Evolutionary conservation across 2,113 vertebrate species (phyloP).

Genomic region (Sigmodon hispidus): DNA sequence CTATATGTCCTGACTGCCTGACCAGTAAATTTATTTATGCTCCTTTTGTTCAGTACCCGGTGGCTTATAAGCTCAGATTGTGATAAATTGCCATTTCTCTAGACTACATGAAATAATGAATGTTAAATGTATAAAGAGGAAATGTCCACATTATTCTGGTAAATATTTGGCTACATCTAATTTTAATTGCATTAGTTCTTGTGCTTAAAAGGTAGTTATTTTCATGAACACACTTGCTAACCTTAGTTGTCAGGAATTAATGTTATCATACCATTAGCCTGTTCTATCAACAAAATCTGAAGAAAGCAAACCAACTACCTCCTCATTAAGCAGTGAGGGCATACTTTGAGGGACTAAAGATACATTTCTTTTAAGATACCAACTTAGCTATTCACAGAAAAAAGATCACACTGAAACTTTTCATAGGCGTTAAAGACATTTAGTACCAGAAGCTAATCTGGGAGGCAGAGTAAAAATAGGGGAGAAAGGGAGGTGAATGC

Average conservation of each 20-base stretch:
- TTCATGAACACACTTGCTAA: background rate
- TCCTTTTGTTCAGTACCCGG: background rate
- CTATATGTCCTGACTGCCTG: background rate
- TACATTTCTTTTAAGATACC: background rate
- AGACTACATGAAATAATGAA: background rate
- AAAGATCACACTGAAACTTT: background rate
- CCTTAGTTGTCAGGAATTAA: background rate
- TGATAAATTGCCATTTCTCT: slow-evolving; percentile 37
- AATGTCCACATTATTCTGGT: background rate
- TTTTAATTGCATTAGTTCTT: background rate
- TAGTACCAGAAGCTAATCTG: background rate
- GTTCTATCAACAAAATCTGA: background rate
- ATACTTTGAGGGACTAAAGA: background rate
- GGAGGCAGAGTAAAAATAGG: background rate
- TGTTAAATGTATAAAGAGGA: background rate
- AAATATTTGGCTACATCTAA: background rate
- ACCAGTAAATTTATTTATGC: slow-evolving; percentile 18
- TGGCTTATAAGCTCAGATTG: background rate
- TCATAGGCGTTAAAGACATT: background rate
- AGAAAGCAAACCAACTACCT: background rate
- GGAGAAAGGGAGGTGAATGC: background rate
- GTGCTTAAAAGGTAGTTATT: background rate
- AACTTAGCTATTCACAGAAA: background rate
- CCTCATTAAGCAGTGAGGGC: background rate
- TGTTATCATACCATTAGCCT: background rate